Percentiles rank a stretch among this genome's conserved stretches.
Evolutionary conservation across 2,888 invertebrate genomes (phyloP).

Genomic region (Cephus rjabovi): DNA sequence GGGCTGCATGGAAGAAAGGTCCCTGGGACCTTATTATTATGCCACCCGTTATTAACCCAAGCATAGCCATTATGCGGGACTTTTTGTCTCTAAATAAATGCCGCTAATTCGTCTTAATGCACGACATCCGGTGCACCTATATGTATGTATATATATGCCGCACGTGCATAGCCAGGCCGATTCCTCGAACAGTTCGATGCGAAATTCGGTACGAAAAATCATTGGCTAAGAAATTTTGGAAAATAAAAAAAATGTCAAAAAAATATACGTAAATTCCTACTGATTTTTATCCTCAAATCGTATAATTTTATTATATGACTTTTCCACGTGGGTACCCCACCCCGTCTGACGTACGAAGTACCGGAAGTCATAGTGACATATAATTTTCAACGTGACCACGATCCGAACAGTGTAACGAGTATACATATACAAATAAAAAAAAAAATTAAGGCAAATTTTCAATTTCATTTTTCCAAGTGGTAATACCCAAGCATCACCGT

Average conservation of each 20-base stretch:
- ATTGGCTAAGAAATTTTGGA: too few relatives aligned
- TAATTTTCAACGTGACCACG: too few relatives aligned
- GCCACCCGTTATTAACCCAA: conserved; percentile 38
- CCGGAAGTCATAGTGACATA: too few relatives aligned
- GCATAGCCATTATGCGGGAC: conserved; percentile 44
- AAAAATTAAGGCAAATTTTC: too few relatives aligned
- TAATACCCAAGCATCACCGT: too few relatives aligned
- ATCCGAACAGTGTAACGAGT: too few relatives aligned
- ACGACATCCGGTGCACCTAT: conserved; percentile 47
- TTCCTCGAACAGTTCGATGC: conserved; percentile 22
- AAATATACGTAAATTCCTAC: too few relatives aligned
- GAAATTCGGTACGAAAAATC: too few relatives aligned
- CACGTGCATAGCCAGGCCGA: conserved; percentile 22
- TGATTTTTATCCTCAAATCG: neutral
- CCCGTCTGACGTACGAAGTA: too few relatives aligned
- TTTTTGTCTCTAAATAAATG: conserved; percentile 56
- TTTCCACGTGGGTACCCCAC: conserved; percentile 10
- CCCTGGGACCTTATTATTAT: conserved; percentile 35
- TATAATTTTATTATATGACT: neutral
- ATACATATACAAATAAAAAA: too few relatives aligned
- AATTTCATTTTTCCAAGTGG: too few relatives aligned
- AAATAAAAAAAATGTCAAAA: too few relatives aligned
- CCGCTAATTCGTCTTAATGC: conserved; percentile 56
- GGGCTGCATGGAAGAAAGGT: neutral
- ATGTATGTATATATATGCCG: conserved; percentile 14